phyloP scores from a whole-genome alignment of 2,888 invertebrate species.

The Ochropleura leucogaster region DNA sequence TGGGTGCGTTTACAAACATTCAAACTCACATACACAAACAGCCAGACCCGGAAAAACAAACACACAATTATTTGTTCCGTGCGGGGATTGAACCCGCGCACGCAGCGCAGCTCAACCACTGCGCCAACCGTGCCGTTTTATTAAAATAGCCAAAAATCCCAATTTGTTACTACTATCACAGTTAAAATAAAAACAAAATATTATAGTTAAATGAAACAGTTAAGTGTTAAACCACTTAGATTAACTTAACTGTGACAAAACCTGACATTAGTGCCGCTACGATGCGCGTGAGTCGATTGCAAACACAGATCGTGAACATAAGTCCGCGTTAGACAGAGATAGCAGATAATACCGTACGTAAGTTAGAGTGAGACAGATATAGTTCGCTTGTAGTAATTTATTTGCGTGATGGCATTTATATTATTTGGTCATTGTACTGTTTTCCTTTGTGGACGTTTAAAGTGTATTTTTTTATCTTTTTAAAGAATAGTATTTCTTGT shows the following conservation, averaged over 20 bases:
- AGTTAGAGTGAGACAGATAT: constrained; percentile 19
- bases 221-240: constrained; percentile 15
- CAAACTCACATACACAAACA: no score
- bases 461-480: no score
- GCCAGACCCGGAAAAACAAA: no score
- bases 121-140: no score
- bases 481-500: neutral
- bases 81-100: no score
- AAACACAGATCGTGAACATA: constrained; percentile 15
- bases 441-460: neutral
- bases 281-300: constrained; percentile 56
- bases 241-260: constrained; percentile 42
- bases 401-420: constrained; percentile 22
- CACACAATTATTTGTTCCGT: no score
- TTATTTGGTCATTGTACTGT: constrained; percentile 27
- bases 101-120: no score
- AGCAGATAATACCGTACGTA: fast-evolving
- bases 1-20: no score
- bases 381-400: constrained; percentile 19
- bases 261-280: constrained; percentile 32
- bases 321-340: constrained; percentile 25
- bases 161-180: neutral
- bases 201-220: constrained; percentile 1
- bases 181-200: neutral
- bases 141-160: neutral